phyloP scores from a whole-genome alignment of 2,797 vertebrate genomes.

The Pampus argenteus region DNA sequence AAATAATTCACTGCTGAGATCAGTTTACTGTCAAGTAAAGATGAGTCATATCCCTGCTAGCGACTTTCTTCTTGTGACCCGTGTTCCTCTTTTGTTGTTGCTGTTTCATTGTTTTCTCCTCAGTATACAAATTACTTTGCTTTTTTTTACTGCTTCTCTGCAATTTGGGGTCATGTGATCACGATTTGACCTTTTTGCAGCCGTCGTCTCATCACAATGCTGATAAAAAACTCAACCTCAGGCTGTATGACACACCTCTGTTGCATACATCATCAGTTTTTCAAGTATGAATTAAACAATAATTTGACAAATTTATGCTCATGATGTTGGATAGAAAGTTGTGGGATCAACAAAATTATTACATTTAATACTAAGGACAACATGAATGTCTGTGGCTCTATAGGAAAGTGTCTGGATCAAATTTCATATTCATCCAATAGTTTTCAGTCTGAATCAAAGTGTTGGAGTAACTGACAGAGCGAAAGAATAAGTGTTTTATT shows the following conservation, averaged over 20 bases:
- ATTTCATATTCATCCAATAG: too few relatives aligned
- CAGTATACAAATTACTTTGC: background rate
- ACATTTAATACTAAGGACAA: too few relatives aligned
- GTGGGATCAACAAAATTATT: too few relatives aligned
- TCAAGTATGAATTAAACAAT: too few relatives aligned
- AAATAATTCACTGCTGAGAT: slow-evolving; percentile 6
- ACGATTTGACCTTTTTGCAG: background rate
- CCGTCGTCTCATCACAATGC: background rate
- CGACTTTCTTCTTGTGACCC: slow-evolving; percentile 35
- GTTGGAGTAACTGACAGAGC: too few relatives aligned
- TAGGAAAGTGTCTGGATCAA: too few relatives aligned
- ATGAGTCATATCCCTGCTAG: background rate
- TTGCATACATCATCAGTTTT: background rate
- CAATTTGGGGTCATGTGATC: slow-evolving; percentile 25
- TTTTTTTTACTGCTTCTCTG: slow-evolving; percentile 6
- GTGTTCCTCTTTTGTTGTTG: slow-evolving; percentile 36
- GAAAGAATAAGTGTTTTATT: background rate
- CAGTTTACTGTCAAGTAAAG: background rate
- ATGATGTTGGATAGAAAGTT: too few relatives aligned
- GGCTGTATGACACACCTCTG: background rate
- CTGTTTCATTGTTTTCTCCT: slow-evolving; percentile 5
- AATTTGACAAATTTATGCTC: too few relatives aligned
- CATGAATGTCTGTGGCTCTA: too few relatives aligned
- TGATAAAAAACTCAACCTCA: slow-evolving; percentile 14
- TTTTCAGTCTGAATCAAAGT: too few relatives aligned